Evolutionary conservation across 2,888 invertebrate species (phyloP), one percentile per base, ranked within the genome.

Genomic region (Artemia sinica): DNA sequence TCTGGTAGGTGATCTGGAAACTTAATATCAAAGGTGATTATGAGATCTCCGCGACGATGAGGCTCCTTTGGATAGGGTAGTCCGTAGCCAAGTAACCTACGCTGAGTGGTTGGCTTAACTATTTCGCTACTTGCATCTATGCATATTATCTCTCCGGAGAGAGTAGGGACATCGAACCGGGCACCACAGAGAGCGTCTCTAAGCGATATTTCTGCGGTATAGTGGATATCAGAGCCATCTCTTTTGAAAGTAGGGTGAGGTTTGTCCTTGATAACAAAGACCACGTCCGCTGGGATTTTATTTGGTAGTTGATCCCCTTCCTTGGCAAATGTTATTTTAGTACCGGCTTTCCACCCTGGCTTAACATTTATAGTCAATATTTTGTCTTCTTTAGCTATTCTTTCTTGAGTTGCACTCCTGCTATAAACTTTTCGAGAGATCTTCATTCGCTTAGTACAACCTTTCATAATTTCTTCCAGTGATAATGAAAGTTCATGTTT

Each of bases 391-490:
- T 88, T 89, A 74, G 85, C 86, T 28, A 28, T 28, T 28, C 28
- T 28, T 1, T 28, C 28, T 0, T 87, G 83, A 0, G 86, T 84
- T 13, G 93, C 91, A 9, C 8, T 10, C 0, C 88, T 82, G 72
- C 87, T 86, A 66, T 89, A 81, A 0, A 91, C 90, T 70, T 77
- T 77, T 69, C 95, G 85, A 1, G 94, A 95, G 72, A 98, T 98
- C 79, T 97, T 98, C 93, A 98, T 96, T 78, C 96, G 97, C 79
- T 97, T 98, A 0, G 89, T 89, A 76, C 93, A 92, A 10, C 98
- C 97, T 70, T 85, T 87, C 65, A 88, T 85, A 70, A 97, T 90
- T 75, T 98, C 97, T 76, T 98, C 97, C 66, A 98, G 78, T 0
- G 88, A 85, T 1, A 96, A 92, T 75, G 90, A 91, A 50, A 97